Evolutionary conservation across 2,797 vertebrate genomes (phyloP), one percentile per base, ranked within the genome.

Genomic region (Aplochiton taeniatus): DNA sequence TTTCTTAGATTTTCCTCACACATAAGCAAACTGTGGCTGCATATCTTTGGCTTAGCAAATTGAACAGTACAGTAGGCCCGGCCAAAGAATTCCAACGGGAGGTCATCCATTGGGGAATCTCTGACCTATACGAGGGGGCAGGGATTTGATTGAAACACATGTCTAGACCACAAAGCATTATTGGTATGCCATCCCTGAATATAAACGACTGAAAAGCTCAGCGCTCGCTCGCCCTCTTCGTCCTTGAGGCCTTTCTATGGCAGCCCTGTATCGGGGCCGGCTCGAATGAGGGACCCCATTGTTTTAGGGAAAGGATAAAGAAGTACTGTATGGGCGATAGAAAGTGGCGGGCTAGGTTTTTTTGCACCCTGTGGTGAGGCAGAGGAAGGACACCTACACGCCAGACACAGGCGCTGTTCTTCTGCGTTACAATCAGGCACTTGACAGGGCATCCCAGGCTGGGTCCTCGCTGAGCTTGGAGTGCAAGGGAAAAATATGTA

Each of bases 361-460:
- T 70, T 41, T 60, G 66, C 14, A 6, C 11, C 60, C 64, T 12
- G 58, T 42, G 52, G 67, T 17, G 56, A 69, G 56, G 57, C 72
- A 67, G n/a, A 66, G 72, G 72, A 86, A 79, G 73, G 74, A 84
- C 87, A 88, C 82, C 82, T 83, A 76, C 84, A 61, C 8, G 41
- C 66, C 64, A 49, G 76, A 86, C 73, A 68, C 73, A 79, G 64
- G 78, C 71, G n/a, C 50, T 54, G 65, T 74, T 84, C 70, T 79
- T 84, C 58, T 74, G 67, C 63, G 49, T 65, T 67, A 83, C 73
- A 86, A 79, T 82, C 54, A 48, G 48, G 60, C 69, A 69, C 52
- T 86, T 74, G 72, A 83, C 57, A 44, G 63, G 69, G 66, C 43
- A 1, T 62, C 51, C 19, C 45, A 3, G 53, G 49, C 65, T 0